Evolutionary conservation across 2,113 vertebrate species (phyloP), one percentile per base, ranked within the genome.

Genomic region (Oxyura jamaicensis): DNA sequence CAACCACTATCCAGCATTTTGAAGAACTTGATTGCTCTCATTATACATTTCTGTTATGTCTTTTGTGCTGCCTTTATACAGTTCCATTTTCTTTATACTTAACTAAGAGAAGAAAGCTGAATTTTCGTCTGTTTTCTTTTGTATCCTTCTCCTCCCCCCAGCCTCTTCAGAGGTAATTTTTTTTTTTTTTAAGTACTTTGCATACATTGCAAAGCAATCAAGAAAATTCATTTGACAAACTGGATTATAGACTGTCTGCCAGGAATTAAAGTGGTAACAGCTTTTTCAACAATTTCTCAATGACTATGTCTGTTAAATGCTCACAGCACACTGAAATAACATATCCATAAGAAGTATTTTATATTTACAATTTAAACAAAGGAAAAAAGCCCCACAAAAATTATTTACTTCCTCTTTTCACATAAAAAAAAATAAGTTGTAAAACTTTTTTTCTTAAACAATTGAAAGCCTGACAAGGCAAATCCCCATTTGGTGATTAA

Each of bases 211-310:
- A 94, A 97, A 60, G 86, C 94, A 96, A 97, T 96, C 93, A 95
- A 91, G 88, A 96, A 97, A 95, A 97, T 95, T 96, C 95, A 94
- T 96, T 90, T 96, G 95, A 97, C 95, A 97, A 97, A 96, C 88
- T 93, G 91, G 71, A 90, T 96, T 92, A 86, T 14, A 93, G 82
- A 91, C 75, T 86, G 84, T 89, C 92, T 96, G 96, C 87, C 86
- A 97, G 92, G 80, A 88, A 94, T 62, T 76, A 71, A 95, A 94
- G 65, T 11, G 41, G 67, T 65, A 81, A 90, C 82, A 95, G 72
- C 66, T 36, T 53, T 66, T 94, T 74, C 86, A 72, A 65, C 66
- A 72, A 35, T 74, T 90, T 95, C 78, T 80, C 80, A 88, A 56
- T 42, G n/a, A 46, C 23, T 41, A n/a, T 65, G 89, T 63, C 90